Base-by-base conservation (phyloP, 2,888 invertebrate species). In the Drosophila barbarae region DNA sequence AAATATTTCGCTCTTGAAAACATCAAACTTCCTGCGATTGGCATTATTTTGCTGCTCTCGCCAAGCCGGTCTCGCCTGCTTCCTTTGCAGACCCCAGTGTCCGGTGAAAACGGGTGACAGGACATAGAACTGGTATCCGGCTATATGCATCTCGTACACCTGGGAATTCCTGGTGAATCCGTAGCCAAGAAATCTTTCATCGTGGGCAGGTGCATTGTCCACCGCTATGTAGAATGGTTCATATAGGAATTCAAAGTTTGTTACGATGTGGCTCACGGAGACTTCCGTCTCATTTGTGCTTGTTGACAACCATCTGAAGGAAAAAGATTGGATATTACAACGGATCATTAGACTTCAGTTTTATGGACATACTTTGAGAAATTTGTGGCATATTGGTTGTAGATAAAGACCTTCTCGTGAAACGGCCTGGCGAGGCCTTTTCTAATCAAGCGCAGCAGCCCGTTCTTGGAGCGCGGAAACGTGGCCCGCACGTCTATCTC, bases 121-220 rank as follows among this genome's bases (percentile, higher is more conserved):
- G 0, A 97, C 96, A 83, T 93, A 92, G 90, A 97, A 96, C 87
- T 95, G 93, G 90, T 95, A 97, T 8, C 96, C 96, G 46, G 95
- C 94, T 32, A 96, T 93, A 87, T 93, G 95, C 95, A 96, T 96
- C 90, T 97, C 97, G 90, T 96, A 96, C 36, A 96, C 96, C 96
- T 97, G 97, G 10, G 96, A 95, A 86, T 97, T 97, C 87, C 97
- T 92, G 2, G 97, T 97, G 90, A 96, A 97, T 56, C 97, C 97
- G 89, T 97, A 97, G 34, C 97, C 97, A 52, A 96, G 91, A 90
- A 97, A 97, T 58, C 96, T 90, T 89, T 97, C 96, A 86, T 97
- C 96, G 84, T 97, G 96, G 0, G 93, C 91, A 0, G 97, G 96
- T 23, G 93, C 95, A 50, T 92, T 93, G 88, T 96, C 96, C 3